Conservation (phyloP, 2,797 vertebrate genomes). For the Sibirionetta formosa region DNA sequence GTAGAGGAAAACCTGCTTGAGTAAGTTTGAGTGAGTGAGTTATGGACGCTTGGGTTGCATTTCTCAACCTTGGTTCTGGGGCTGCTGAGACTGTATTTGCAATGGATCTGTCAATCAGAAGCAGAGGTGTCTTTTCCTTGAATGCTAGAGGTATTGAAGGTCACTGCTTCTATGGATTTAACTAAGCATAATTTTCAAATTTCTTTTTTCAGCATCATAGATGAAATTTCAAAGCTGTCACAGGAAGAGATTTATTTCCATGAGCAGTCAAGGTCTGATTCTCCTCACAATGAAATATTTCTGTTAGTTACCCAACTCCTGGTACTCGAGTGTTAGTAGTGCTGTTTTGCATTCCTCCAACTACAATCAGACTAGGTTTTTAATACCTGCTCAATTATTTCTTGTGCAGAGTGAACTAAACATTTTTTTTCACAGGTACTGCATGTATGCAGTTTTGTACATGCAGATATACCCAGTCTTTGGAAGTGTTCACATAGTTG, state of each 20-base stretch:
- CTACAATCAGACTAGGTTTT: neutral
- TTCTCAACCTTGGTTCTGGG: neutral
- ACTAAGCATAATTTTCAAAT: slow-evolving; percentile 21
- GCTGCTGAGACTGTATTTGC: slow-evolving; percentile 15
- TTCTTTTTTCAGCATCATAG: neutral
- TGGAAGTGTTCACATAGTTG: neutral
- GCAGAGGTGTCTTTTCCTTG: slow-evolving; percentile 15
- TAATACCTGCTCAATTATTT: neutral
- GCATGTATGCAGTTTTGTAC: accelerated
- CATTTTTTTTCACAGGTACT: neutral
- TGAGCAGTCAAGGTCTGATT: neutral
- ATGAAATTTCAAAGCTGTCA: slow-evolving; percentile 37
- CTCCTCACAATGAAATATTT: neutral
- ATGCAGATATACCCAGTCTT: accelerated
- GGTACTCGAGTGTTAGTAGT: neutral
- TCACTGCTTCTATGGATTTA: slow-evolving; percentile 24
- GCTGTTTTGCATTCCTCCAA: neutral
- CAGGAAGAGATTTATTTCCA: neutral
- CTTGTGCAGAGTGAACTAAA: neutral
- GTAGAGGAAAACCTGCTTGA: neutral
- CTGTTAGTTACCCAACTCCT: neutral
- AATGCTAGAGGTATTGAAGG: neutral
- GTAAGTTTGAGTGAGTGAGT: neutral
- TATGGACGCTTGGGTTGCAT: neutral
- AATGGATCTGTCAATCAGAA: slow-evolving; percentile 38